phyloP scores from a whole-genome alignment of 2,888 invertebrate genomes.

The Pseudoips prasinana region DNA sequence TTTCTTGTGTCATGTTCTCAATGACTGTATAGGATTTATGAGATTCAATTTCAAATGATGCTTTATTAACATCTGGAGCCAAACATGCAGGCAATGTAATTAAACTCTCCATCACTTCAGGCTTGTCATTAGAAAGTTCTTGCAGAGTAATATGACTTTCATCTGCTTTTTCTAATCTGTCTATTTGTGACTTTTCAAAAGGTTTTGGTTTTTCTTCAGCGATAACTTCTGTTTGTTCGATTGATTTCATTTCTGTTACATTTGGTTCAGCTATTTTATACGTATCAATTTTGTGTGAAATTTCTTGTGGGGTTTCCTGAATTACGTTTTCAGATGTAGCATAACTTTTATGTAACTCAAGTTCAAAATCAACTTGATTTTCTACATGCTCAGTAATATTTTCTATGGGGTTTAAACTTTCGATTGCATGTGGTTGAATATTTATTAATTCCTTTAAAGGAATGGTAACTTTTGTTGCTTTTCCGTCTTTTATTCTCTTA shows the following conservation, averaged over 20 bases:
- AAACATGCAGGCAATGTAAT: constrained; percentile 32
- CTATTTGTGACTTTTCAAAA: constrained; percentile 24
- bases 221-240: constrained; percentile 49
- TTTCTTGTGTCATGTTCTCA: constrained; percentile 64
- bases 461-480: constrained; percentile 38
- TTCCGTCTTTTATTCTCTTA: constrained; percentile 41
- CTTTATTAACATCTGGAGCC: constrained; percentile 41
- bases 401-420: constrained; percentile 39
- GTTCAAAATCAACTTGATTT: constrained; percentile 34
- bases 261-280: constrained; percentile 40
- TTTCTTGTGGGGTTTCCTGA: constrained; percentile 41
- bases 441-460: constrained; percentile 46
- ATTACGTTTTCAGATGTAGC: constrained; percentile 46
- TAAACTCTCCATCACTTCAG: constrained; percentile 49
- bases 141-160: constrained; percentile 44
- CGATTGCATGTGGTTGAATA: constrained; percentile 47
- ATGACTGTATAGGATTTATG: constrained; percentile 49
- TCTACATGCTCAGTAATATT: constrained; percentile 32
- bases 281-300: constrained; percentile 25
- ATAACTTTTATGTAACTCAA: constrained; percentile 54
- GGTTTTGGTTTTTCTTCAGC: constrained; percentile 39
- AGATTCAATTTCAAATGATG: constrained; percentile 46
- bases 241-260: constrained; percentile 46
- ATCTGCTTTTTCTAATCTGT: constrained; percentile 44
- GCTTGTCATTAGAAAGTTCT: constrained; percentile 43